These are phyloP conservation scores for Lottia gigantea DNA, from an alignment of 2,888 invertebrate species.

Conservation along the genomic window DNA sequence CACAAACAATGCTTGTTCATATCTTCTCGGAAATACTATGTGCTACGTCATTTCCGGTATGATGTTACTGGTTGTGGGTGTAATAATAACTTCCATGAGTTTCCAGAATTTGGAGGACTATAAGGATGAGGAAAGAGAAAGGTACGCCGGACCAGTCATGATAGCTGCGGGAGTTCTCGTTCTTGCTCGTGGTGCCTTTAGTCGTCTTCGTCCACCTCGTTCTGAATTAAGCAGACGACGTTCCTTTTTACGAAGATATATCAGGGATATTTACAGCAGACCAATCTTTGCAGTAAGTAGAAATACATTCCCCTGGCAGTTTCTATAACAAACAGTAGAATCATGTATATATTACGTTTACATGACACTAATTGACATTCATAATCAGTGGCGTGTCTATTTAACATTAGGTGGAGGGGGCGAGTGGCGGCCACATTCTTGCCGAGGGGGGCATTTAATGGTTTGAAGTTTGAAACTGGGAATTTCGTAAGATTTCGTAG, in stretches of 20 bases:
- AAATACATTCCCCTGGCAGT: neutral
- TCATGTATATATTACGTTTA: too few species aligned
- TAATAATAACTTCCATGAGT: slow-evolving; percentile 55
- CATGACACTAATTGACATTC: too few species aligned
- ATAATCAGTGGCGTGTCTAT: too few species aligned
- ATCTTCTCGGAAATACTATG: slow-evolving; percentile 49
- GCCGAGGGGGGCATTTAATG: too few species aligned
- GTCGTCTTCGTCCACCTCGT: slow-evolving; percentile 35
- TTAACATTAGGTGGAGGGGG: too few species aligned
- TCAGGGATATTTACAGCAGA: slow-evolving; percentile 42
- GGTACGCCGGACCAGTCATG: slow-evolving; percentile 54
- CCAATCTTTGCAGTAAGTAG: slow-evolving; percentile 39
- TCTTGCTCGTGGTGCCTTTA: slow-evolving; percentile 51
- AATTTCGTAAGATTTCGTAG: too few species aligned
- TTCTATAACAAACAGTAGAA: too few species aligned
- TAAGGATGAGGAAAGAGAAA: slow-evolving; percentile 46
- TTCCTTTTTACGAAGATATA: slow-evolving; percentile 41
- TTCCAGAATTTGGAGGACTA: slow-evolving; percentile 54
- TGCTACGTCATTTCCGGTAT: slow-evolving; percentile 56
- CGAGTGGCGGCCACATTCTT: too few species aligned
- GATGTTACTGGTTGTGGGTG: slow-evolving; percentile 52
- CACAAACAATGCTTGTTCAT: slow-evolving; percentile 46
- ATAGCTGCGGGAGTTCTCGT: slow-evolving; percentile 53
- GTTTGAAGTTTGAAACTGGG: too few species aligned
- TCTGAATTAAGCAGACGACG: slow-evolving; percentile 32